phyloP scores from a whole-genome alignment of 2,888 invertebrate species.

The Opisthograptis luteolata region DNA sequence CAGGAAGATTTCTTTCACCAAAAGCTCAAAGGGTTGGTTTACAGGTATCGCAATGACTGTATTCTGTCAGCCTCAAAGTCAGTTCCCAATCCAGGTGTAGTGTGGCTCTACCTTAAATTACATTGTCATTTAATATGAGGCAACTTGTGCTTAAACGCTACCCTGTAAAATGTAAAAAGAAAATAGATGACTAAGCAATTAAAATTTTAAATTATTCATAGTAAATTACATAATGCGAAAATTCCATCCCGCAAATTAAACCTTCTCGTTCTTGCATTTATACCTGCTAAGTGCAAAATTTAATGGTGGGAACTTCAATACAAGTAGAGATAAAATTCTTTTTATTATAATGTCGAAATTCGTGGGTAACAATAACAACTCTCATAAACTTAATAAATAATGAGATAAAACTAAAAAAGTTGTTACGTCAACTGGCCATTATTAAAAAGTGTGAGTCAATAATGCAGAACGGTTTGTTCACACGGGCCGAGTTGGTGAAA shows the following conservation, averaged over 20 bases:
- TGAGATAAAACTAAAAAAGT: conserved; percentile 29
- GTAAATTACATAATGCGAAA: conserved; percentile 24
- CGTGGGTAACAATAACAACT: conserved; percentile 33
- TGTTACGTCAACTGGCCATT: conserved; percentile 40
- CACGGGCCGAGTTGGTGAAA: conserved; percentile 64
- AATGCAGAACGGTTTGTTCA: conserved; percentile 65
- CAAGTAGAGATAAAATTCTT: conserved; percentile 21
- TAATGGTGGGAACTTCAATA: conserved; percentile 33
- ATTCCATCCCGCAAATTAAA: conserved; percentile 19
- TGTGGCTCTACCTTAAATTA: too few species aligned
- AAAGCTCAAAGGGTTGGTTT: too few species aligned
- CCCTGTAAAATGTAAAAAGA: too few species aligned
- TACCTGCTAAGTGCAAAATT: conserved; percentile 8
- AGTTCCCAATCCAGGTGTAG: too few species aligned
- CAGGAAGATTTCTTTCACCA: too few species aligned
- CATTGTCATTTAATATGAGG: too few species aligned
- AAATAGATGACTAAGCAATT: too few species aligned
- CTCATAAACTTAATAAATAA: conserved; percentile 14
- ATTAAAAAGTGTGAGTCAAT: conserved; percentile 45
- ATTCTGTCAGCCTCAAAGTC: too few species aligned
- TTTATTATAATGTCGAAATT: conserved; percentile 31
- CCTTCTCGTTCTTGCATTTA: conserved; percentile 16
- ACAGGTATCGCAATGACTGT: too few species aligned
- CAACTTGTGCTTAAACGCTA: too few species aligned
- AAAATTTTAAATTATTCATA: too few species aligned